phyloP scores from a whole-genome alignment of 2,113 vertebrate species.

The Amphilophus citrinellus region DNA sequence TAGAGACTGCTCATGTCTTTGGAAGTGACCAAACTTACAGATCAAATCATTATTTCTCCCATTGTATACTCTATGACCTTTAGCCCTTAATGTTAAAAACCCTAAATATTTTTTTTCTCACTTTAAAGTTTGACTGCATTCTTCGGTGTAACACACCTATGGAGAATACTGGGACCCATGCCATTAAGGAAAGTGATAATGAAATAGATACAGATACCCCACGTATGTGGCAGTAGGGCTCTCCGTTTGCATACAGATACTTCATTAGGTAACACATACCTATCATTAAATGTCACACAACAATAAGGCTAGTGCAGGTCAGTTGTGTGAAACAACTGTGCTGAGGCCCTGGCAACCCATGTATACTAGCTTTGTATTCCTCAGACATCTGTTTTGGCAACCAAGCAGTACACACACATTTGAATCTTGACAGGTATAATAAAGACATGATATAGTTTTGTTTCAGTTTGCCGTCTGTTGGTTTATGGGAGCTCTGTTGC shows the following conservation, averaged over 20 bases:
- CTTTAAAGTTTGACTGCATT: background rate
- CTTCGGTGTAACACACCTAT: background rate
- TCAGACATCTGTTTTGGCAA: conserved; percentile 49
- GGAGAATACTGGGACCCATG: background rate
- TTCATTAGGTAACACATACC: conserved; percentile 21
- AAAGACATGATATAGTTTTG: conserved; percentile 43
- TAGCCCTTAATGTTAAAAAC: background rate
- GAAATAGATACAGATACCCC: background rate
- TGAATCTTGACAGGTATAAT: conserved; percentile 40
- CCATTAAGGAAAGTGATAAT: background rate
- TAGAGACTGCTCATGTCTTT: too few species aligned
- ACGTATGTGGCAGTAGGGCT: background rate
- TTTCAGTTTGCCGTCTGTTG: conserved; percentile 23
- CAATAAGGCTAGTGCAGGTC: conserved; percentile 2
- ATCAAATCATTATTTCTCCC: too few species aligned
- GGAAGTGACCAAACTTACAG: too few species aligned
- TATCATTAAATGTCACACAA: conserved; percentile 18
- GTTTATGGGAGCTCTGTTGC: conserved; percentile 20
- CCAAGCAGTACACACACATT: conserved; percentile 10
- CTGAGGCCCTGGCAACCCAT: conserved; percentile 27
- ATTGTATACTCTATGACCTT: background rate
- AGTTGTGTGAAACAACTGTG: conserved; percentile 24
- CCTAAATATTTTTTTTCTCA: background rate
- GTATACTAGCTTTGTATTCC: conserved; percentile 14
- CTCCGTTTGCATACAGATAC: background rate